Conservation (phyloP, 2,113 vertebrate species). For the Cricetomys ansorgei region DNA sequence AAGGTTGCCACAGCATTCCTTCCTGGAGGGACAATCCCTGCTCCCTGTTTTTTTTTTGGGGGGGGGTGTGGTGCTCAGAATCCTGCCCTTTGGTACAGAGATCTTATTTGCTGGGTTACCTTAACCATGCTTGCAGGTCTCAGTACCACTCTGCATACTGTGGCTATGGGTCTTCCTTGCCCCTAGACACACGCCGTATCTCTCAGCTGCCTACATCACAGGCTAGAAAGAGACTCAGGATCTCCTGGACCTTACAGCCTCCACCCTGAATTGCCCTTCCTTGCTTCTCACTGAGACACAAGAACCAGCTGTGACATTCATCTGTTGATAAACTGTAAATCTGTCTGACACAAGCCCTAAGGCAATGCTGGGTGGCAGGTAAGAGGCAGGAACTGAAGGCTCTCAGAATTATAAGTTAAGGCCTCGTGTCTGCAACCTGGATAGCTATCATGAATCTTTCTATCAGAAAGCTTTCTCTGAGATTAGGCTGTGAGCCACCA, state of each 20-base stretch:
- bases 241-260: not conserved
- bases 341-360: not conserved
- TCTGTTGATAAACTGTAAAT: conserved; percentile 29
- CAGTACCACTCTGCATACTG: accelerated
- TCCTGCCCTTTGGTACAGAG: not conserved
- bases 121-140: not conserved
- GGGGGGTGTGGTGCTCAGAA: not conserved
- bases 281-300: not conserved
- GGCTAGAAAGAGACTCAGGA: not conserved
- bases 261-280: not conserved
- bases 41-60: not conserved
- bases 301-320: not conserved
- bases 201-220: not conserved
- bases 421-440: not conserved
- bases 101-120: accelerated
- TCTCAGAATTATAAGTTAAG: conserved; percentile 18
- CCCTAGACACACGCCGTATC: accelerated
- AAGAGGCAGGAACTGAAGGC: accelerated
- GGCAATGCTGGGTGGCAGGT: not conserved
- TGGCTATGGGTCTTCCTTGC: not conserved
- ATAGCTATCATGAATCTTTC: conserved; percentile 56
- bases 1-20: not conserved
- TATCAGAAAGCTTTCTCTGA: conserved; percentile 23
- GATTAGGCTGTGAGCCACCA: not conserved
- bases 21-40: not conserved